Evolutionary conservation across 2,888 invertebrate species (phyloP), one percentile per base, ranked within the genome.

Genomic region (Microctonus brassicae): DNA sequence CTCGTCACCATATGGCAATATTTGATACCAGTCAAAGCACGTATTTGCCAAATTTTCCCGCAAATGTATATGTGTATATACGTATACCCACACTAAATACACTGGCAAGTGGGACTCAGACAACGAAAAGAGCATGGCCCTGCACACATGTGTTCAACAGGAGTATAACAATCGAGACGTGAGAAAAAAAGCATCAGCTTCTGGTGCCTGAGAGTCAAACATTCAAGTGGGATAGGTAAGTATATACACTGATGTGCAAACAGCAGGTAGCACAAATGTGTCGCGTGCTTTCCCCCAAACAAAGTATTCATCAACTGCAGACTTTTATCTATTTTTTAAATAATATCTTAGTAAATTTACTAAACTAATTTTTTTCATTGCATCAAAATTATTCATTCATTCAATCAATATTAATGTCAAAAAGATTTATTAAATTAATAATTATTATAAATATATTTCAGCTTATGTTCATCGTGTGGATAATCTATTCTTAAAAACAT

Each of bases 21-120:
- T 52, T 11, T 24, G 26, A 26, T 24, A 11, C 10, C 22, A 13
- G 26, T 47, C 4, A 26, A 66, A 72, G 55, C 81, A 81, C 77
- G 75, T 81, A 81, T 66, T 79, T 57, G 78, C 77, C 79, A 80
- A 80, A 81, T 80, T 79, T 78, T 76, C 70, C 67, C 22, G 42
- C 58, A 52, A 36, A 26, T 65, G 69, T 26, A 60, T 63, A 62
- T n/a, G n/a, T 10, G 33, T 53, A 22, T 26, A 60, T 63, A 62
- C 10, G 33, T 53, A 22, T 26, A 22, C 26, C 11, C 10, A 17
- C 20, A 34, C 47, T n/a, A 20, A 47, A 17, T 47, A 47, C 7
- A 17, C 47, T 17, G 17, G 17, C 17, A 17, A 6, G 47, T 47
- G 47, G 17, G 17, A 47, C 20, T n/a, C n/a, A 47, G n/a, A n/a